Percentiles rank a stretch among this genome's conserved stretches.
Evolutionary conservation across 2,888 invertebrate genomes (phyloP).

Genomic region (Drosophila eohydei): DNA sequence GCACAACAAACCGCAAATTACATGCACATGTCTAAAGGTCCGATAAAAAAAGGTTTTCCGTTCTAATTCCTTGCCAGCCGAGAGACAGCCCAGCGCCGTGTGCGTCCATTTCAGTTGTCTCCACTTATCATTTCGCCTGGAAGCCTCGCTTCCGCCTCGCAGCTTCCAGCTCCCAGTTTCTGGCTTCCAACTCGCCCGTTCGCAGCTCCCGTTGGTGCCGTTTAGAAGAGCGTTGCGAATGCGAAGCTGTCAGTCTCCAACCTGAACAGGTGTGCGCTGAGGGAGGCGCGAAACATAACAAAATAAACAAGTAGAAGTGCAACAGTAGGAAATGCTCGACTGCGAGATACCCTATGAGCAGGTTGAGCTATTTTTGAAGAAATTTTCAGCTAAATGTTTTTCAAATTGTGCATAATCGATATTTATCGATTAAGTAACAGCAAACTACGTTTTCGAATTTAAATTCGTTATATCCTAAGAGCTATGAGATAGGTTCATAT

Average conservation of each 20-base stretch:
- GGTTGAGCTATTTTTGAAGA: no score
- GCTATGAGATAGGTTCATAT: neutral
- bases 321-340: no score
- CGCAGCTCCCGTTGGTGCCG: conserved; percentile 55
- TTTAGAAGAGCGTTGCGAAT: conserved; percentile 55
- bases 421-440: neutral
- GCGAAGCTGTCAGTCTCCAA: conserved; percentile 57
- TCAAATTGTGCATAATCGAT: neutral
- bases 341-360: neutral
- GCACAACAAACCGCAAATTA: conserved; percentile 68
- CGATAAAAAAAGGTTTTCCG: conserved; percentile 23
- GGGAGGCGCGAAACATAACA: conserved; percentile 46
- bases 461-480: neutral
- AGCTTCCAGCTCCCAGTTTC: conserved; percentile 3
- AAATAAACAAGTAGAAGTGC: conserved; percentile 15
- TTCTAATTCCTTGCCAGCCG: conserved; percentile 43
- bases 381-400: no score
- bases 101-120: conserved; percentile 36
- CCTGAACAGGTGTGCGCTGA: conserved; percentile 64
- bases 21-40: conserved; percentile 61
- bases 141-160: conserved; percentile 3
- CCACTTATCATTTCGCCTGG: conserved; percentile 59
- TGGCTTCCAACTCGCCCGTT: conserved; percentile 7
- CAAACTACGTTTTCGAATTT: neutral
- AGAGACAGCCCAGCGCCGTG: conserved; percentile 1